Evolutionary conservation across 1,140 invertebrate genomes (phyloP), one percentile per base, ranked within the genome.

Genomic region (Aplysia californica): DNA sequence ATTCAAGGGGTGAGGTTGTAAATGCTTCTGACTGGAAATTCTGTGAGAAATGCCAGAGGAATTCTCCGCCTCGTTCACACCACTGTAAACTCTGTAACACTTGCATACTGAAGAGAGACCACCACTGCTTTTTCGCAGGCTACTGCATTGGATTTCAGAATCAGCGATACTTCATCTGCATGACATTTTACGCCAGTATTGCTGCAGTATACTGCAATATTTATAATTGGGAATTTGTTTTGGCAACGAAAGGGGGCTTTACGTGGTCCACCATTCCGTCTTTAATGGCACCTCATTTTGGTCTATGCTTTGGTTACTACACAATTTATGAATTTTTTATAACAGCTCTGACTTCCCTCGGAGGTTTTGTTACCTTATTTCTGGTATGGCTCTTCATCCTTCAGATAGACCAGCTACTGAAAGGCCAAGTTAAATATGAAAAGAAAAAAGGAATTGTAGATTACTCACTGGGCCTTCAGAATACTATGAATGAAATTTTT

Each of bases 61-160:
- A n/a, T n/a, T n/a, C n/a, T n/a, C n/a, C n/a, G n/a, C n/a, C n/a
- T n/a, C n/a, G n/a, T n/a, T n/a, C n/a, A n/a, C n/a, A n/a, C n/a
- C n/a, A n/a, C n/a, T n/a, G n/a, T n/a, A n/a, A n/a, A n/a, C n/a
- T n/a, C n/a, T n/a, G n/a, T n/a, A n/a, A n/a, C n/a, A n/a, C n/a
- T n/a, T n/a, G n/a, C n/a, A n/a, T n/a, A n/a, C n/a, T n/a, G n/a
- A n/a, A n/a, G n/a, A n/a, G n/a, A n/a, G n/a, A n/a, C n/a, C 97
- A 99, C 89, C 97, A 99, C 87, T 99, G 97, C 87, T 94, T 94
- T 64, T 99, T 98, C 88, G 94, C 95, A 26, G 94, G 94, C 15
- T 95, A 94, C 85, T 98, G 97, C 89, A 91, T 98, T 33, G 97
- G 97, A 1, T 94, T 97, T 86, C 92, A 92, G 68, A 98, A 98